phyloP scores from a whole-genome alignment of 2,888 invertebrate species.

The Pseudanteris insignis region DNA sequence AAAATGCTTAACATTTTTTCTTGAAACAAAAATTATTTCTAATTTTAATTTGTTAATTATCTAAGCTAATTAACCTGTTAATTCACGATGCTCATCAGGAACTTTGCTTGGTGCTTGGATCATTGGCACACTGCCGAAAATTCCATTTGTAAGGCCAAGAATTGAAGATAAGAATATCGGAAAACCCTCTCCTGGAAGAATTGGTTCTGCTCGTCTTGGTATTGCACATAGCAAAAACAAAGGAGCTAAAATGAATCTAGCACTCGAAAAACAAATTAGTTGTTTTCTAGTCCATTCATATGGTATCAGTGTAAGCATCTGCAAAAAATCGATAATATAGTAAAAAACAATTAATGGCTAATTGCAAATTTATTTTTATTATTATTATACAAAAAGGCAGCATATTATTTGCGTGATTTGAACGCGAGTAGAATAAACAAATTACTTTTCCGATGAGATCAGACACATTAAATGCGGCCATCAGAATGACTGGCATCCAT shows the following conservation, averaged over 20 bases:
- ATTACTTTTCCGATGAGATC: slow-evolving; percentile 87
- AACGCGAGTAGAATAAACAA: no score
- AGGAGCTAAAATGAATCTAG: slow-evolving; percentile 81
- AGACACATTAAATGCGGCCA: slow-evolving; percentile 87
- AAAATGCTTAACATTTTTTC: not conserved
- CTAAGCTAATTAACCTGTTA: slow-evolving; percentile 80
- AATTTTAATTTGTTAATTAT: no score
- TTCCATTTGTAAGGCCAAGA: slow-evolving; percentile 85
- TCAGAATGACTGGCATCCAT: slow-evolving; percentile 92
- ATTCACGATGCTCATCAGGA: slow-evolving; percentile 84
- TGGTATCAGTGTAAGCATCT: slow-evolving; percentile 82
- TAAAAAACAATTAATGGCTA: no score
- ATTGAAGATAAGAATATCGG: slow-evolving; percentile 75
- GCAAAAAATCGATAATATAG: no score
- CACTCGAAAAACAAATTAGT: slow-evolving; percentile 78
- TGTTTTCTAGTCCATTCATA: slow-evolving; percentile 86
- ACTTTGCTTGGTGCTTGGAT: slow-evolving; percentile 89
- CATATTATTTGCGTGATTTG: no score
- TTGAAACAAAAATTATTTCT: no score
- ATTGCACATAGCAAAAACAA: slow-evolving; percentile 83
- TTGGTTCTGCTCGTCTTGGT: slow-evolving; percentile 73
- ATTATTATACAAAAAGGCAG: not conserved
- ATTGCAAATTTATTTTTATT: not conserved
- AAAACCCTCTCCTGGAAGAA: slow-evolving; percentile 74
- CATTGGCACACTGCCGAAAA: slow-evolving; percentile 92